Conservation (phyloP, 2,113 vertebrate genomes). For the Gymnocephalus cernua region DNA sequence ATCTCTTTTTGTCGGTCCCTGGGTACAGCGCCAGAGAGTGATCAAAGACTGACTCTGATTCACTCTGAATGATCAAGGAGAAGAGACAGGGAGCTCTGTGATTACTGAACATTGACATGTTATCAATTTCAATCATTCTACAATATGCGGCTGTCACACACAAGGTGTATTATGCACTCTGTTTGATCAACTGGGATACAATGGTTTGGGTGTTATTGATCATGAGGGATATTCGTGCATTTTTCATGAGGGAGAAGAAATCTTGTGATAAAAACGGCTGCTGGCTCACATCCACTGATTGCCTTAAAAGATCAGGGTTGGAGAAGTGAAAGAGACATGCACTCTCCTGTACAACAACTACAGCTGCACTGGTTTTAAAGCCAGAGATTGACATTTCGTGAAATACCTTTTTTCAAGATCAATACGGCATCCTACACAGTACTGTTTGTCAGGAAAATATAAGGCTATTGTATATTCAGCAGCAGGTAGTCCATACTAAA, state of each 20-base stretch:
- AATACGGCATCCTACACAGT: background rate
- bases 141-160: slow-evolving; percentile 64
- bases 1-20: slow-evolving; percentile 67
- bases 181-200: slow-evolving; percentile 66
- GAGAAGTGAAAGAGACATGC: slow-evolving; percentile 21
- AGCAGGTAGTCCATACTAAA: no score
- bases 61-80: slow-evolving; percentile 77
- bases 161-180: slow-evolving; percentile 58
- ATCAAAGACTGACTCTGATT: slow-evolving; percentile 80
- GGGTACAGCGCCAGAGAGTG: slow-evolving; percentile 67
- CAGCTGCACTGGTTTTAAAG: slow-evolving; percentile 9
- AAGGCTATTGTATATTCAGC: background rate
- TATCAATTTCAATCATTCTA: slow-evolving; percentile 75
- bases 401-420: background rate
- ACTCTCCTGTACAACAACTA: background rate
- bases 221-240: slow-evolving; percentile 62
- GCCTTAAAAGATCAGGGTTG: slow-evolving; percentile 40
- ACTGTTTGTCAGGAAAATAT: background rate
- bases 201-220: slow-evolving; percentile 64
- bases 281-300: slow-evolving; percentile 64
- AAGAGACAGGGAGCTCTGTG: slow-evolving; percentile 74
- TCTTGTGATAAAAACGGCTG: slow-evolving; percentile 65
- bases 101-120: slow-evolving; percentile 74
- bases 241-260: slow-evolving; percentile 69
- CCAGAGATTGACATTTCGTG: background rate